These are phyloP conservation scores for Emydocephalus ijimae DNA, from an alignment of 2,113 vertebrate species.

Conservation along the genomic window DNA sequence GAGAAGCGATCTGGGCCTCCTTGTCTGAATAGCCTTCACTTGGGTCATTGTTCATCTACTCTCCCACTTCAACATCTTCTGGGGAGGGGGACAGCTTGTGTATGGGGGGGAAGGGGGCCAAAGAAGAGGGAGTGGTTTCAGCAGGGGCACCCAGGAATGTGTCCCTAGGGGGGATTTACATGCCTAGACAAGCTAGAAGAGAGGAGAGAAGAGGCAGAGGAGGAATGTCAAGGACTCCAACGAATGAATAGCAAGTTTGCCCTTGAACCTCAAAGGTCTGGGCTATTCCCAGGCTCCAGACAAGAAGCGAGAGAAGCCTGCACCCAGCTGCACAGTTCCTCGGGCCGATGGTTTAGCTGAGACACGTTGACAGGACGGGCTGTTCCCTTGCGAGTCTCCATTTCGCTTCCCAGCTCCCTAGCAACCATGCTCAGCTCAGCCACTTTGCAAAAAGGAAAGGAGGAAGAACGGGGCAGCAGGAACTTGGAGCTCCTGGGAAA, in stretches of 20 bases:
- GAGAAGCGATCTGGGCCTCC: slow-evolving; percentile 33
- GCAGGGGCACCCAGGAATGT: slow-evolving; percentile 76
- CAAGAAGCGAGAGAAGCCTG: slow-evolving; percentile 77
- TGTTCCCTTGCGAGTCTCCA: slow-evolving; percentile 88
- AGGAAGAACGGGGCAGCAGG: slow-evolving; percentile 18
- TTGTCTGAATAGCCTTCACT: slow-evolving; percentile 61
- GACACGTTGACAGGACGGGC: slow-evolving; percentile 89
- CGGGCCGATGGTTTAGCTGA: slow-evolving; percentile 80
- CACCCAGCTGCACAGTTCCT: slow-evolving; percentile 85
- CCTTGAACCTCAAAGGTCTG: slow-evolving; percentile 83
- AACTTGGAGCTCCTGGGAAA: slow-evolving; percentile 29
- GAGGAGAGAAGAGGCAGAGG: slow-evolving; percentile 66
- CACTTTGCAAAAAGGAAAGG: slow-evolving; percentile 61
- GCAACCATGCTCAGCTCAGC: slow-evolving; percentile 82
- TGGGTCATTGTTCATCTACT: slow-evolving; percentile 63
- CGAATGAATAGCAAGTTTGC: slow-evolving; percentile 92
- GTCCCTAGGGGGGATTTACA: slow-evolving; percentile 62
- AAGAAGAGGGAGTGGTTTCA: slow-evolving; percentile 58
- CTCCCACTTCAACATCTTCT: slow-evolving; percentile 56
- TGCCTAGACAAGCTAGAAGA: slow-evolving; percentile 32
- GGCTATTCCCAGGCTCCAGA: slow-evolving; percentile 91
- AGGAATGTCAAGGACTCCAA: slow-evolving; percentile 76
- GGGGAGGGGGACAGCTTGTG: slow-evolving; percentile 64
- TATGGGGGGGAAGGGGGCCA: slow-evolving; percentile 43
- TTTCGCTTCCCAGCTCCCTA: slow-evolving; percentile 84